Base-by-base conservation (phyloP, 2,888 invertebrate species). In the Agonum fuliginosum region DNA sequence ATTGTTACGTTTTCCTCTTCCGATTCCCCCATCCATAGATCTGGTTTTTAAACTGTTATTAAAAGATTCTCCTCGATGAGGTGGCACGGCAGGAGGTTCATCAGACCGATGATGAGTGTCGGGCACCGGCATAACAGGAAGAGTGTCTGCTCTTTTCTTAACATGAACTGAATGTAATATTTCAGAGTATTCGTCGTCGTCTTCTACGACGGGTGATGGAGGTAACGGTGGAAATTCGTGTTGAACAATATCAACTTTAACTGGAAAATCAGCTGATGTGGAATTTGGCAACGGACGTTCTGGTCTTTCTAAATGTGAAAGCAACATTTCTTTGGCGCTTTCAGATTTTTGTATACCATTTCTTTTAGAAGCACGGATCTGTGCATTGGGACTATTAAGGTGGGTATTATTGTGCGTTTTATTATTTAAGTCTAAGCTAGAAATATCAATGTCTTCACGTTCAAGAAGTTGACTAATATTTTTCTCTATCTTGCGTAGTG, bases 1-100 rank as follows among this genome's bases (percentile, higher is more conserved):
- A 78, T 84, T 85, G 37, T 83, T 83, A 72, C 86, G 79, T 62
- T 82, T 81, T 10, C 76, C 76, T 41, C 69, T 19, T 10, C 90
- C 92, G 84, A 93, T 94, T 80, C 93, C 93, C 1, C 93, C 93
- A 84, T 95, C 95, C 93, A 95, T 95, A 4, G 95, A 95, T 83
- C 95, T 91, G 80, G 95, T 95, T 86, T 95, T 95, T 79, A 95
- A 89, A 80, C 94, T 94, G 84, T 91, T 92, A 4, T 87, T 86
- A 62, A 91, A 88, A 12, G 84, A 85, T 83, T 91, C 90, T 83
- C 91, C 90, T 37, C 91, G 90, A 84, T 94, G 94, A 78, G 93
- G 94, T 43, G 94, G 94, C 81, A 94, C 93, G 78, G 90, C 91
- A 19, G 93, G 93, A 67, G 93, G 92, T 85, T 90, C 90, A n/a